Conservation (phyloP, 2,113 vertebrate genomes). For the Corvus hawaiiensis region DNA sequence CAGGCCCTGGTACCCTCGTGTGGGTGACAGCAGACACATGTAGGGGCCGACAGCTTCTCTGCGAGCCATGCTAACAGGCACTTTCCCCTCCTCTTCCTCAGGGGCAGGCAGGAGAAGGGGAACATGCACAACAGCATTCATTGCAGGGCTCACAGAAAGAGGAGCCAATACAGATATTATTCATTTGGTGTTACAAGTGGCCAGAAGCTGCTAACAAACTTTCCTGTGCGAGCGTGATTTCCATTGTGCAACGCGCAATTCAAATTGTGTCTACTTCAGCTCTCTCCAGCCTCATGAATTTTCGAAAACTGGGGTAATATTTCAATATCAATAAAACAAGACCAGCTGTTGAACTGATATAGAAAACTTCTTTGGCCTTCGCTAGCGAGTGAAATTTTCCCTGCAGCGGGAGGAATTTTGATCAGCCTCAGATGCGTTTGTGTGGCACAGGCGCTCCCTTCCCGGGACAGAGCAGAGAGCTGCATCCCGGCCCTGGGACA, state of each 20-base stretch:
- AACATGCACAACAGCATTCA: rapidly evolving
- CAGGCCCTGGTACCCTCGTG: rapidly evolving
- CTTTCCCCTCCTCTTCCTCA: neutral
- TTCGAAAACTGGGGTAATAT: neutral
- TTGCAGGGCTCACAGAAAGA: rapidly evolving
- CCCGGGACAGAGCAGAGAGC: neutral
- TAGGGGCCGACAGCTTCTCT: neutral
- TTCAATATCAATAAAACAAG: constrained; percentile 12
- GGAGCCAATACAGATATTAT: rapidly evolving
- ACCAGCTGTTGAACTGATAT: neutral
- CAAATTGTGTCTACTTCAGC: neutral
- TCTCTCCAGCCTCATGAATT: neutral
- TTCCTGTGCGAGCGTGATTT: neutral
- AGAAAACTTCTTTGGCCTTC: neutral
- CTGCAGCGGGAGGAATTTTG: neutral
- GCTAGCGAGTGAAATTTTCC: constrained; percentile 4
- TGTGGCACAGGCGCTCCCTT: neutral
- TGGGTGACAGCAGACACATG: rapidly evolving
- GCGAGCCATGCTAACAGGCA: neutral
- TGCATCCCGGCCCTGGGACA: neutral
- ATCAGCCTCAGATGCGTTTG: neutral
- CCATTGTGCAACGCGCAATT: neutral
- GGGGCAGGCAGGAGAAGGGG: neutral
- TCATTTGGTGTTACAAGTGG: neutral
- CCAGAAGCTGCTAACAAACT: neutral